phyloP scores from a whole-genome alignment of 2,888 invertebrate genomes.

The Hemicrepidius hirtus region DNA sequence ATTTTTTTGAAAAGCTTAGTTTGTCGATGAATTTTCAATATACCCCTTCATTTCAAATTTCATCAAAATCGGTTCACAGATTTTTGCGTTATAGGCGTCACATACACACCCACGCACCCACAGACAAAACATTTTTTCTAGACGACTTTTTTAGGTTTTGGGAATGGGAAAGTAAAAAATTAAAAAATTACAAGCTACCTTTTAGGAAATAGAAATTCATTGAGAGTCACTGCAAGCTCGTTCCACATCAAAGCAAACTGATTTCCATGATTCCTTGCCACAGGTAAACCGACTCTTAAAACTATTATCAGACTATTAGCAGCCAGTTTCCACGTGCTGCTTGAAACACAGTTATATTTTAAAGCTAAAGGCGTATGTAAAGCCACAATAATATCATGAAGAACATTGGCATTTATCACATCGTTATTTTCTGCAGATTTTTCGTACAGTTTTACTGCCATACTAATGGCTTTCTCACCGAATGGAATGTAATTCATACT shows the following conservation, averaged over 20 bases:
- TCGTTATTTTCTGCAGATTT: conserved; percentile 81
- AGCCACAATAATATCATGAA: conserved; percentile 80
- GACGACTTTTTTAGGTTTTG: too few relatives aligned
- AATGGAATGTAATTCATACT: conserved; percentile 91
- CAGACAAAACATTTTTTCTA: too few relatives aligned
- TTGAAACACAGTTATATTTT: conserved; percentile 87
- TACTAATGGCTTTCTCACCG: conserved; percentile 85
- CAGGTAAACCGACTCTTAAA: conserved; percentile 88
- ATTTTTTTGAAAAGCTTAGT: too few relatives aligned
- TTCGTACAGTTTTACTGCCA: conserved; percentile 85
- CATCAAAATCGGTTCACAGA: too few relatives aligned
- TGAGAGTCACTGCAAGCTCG: conserved; percentile 88
- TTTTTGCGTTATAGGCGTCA: too few relatives aligned
- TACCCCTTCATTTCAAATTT: too few relatives aligned
- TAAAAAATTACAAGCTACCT: conserved; percentile 73
- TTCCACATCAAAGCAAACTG: conserved; percentile 89
- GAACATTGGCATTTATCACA: conserved; percentile 82
- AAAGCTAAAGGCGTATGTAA: conserved; percentile 83
- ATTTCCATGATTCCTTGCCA: conserved; percentile 87
- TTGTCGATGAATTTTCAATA: too few relatives aligned
- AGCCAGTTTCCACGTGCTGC: conserved; percentile 88
- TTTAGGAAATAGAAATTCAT: conserved; percentile 93
- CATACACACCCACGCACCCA: too few relatives aligned
- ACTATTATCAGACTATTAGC: conserved; percentile 85
- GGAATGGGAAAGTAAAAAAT: too few relatives aligned